A percentile compares a stretch with the other conserved stretches of the same genome.
Evolutionary conservation across 2,888 invertebrate species (phyloP).

Genomic region (Pheosia gnoma): DNA sequence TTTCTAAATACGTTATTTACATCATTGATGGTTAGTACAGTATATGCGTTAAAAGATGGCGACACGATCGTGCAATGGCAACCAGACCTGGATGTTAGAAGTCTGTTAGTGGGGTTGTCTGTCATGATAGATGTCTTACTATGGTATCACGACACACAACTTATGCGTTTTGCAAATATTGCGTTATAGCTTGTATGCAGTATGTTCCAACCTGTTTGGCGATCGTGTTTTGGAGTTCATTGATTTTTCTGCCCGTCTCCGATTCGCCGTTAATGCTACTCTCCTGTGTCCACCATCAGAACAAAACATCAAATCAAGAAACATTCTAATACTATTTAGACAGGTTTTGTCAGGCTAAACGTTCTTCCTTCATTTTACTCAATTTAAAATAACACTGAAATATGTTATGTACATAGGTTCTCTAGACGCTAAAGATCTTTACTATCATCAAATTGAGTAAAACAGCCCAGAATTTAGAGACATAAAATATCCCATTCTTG

Average conservation of each 20-base stretch:
- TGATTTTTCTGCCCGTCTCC: constrained; percentile 83
- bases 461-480: constrained; percentile 22
- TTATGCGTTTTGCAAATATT: constrained; percentile 10
- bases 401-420: too few species aligned
- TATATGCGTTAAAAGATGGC: constrained; percentile 41
- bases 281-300: constrained; percentile 73
- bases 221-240: constrained; percentile 92
- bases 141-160: constrained; percentile 25
- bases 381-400: constrained; percentile 9
- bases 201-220: constrained; percentile 90
- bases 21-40: constrained; percentile 27
- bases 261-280: constrained; percentile 76
- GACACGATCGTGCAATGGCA: constrained; percentile 55
- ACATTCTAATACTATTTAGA: constrained; percentile 22
- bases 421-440: neutral
- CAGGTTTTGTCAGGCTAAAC: neutral
- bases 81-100: constrained; percentile 39
- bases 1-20: constrained; percentile 9
- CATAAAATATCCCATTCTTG: constrained; percentile 28
- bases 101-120: constrained; percentile 39
- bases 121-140: constrained; percentile 15
- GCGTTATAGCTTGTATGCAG: constrained; percentile 15
- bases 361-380: constrained; percentile 18
- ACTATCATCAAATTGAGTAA: constrained; percentile 23
- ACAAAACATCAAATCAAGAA: constrained; percentile 52